phyloP scores from a whole-genome alignment of 2,797 vertebrate species.

The Melanotaenia parkinsoni region DNA sequence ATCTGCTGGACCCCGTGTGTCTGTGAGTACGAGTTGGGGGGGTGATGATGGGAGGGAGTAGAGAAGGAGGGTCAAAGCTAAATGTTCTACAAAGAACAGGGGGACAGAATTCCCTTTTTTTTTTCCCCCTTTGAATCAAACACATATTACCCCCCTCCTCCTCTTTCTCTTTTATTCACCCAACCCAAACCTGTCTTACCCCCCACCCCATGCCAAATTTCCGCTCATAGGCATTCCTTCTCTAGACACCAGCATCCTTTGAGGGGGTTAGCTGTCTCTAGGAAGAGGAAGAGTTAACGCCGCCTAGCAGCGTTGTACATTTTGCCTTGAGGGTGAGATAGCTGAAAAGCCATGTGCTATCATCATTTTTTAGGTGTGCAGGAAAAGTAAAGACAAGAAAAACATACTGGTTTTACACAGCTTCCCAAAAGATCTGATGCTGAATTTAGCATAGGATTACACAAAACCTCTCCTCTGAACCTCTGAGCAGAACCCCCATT shows the following conservation, averaged over 20 bases:
- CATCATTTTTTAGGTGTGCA: conserved; percentile 82
- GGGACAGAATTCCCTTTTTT: conserved; percentile 82
- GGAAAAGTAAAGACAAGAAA: conserved; percentile 79
- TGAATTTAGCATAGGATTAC: conserved; percentile 85
- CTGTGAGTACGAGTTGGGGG: conserved; percentile 64
- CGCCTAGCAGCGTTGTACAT: conserved; percentile 82
- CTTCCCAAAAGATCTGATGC: conserved; percentile 82
- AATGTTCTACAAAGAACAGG: conserved; percentile 93
- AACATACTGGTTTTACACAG: conserved; percentile 80
- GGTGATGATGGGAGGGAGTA: conserved; percentile 82
- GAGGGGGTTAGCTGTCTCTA: conserved; percentile 83
- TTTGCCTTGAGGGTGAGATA: conserved; percentile 83
- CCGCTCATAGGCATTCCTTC: conserved; percentile 82
- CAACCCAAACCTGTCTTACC: conserved; percentile 44
- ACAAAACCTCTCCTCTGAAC: conserved; percentile 78
- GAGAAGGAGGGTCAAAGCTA: conserved; percentile 95
- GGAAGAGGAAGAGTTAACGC: conserved; percentile 79
- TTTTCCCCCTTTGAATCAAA: conserved; percentile 75
- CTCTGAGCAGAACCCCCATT: conserved; percentile 76
- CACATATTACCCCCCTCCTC: conserved; percentile 69
- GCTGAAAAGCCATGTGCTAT: conserved; percentile 80
- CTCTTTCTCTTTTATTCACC: conserved; percentile 59
- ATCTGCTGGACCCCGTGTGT: conserved; percentile 83
- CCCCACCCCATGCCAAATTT: conserved; percentile 60
- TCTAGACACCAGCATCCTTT: conserved; percentile 85